Evolutionary conservation across 2,888 invertebrate species (phyloP), one percentile per base, ranked within the genome.

Genomic region (Dexiosoma caninum): DNA sequence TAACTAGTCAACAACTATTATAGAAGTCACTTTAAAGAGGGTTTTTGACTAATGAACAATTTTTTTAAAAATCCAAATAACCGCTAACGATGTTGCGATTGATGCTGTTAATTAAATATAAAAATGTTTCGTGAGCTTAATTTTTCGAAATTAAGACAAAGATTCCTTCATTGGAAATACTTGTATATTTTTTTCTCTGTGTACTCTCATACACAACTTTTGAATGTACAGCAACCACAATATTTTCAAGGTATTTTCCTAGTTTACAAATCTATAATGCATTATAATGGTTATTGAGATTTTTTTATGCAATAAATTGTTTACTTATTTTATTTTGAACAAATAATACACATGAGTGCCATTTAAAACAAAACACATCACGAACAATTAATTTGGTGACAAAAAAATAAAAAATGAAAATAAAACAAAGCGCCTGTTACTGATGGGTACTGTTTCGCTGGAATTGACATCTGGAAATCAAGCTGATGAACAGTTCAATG

Each of bases 211-310:
- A 37, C 37, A 37, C 4, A 37, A 37, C 37, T 37, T 37, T 37
- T 37, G 4, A 1, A 14, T 51, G 2, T 27, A 21, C 27, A 27
- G n/a, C 27, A n/a, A 12, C 3, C 10, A 32, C 16, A 32, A 7
- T 12, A 16, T 12, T 51, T 71, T 75, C 76, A 81, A 81, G 80
- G 80, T 81, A 81, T 81, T 77, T 77, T 81, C 67, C 76, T 71
- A 35, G 71, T 60, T 3, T 27, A 27, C 27, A 27, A 5, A 66
- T 44, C 27, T 2, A 30, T 42, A 16, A 40, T 76, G 66, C 64
- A 70, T 27, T 44, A 32, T 14, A 35, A 30, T 14, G n/a, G 8
- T 49, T 4, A 10, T 27, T 21, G 1, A n/a, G n/a, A 23, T n/a
- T 14, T 49, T 32, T 49, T 30, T 60, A 30, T 66, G 72, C 62